These are phyloP conservation scores for Himalopsyche tibetana DNA, from an alignment of 2,888 invertebrate species.

Conservation along the genomic window DNA sequence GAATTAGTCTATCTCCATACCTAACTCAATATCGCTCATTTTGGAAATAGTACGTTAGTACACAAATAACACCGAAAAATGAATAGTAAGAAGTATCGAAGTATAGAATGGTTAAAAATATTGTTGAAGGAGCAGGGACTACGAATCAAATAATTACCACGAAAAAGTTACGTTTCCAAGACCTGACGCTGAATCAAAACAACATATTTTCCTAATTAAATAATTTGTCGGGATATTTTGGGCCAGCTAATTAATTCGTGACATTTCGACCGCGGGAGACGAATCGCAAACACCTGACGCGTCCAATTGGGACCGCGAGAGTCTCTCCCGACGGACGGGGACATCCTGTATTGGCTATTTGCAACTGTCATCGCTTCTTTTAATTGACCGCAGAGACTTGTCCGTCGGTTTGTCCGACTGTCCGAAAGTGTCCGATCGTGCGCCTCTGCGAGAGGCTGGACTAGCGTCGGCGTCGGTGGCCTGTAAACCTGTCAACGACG, in stretches of 20 bases:
- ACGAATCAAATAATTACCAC: no score
- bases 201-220: not conserved
- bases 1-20: no score
- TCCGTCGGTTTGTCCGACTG: constrained; percentile 39
- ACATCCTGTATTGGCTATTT: constrained; percentile 53
- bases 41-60: no score
- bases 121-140: no score
- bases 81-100: no score
- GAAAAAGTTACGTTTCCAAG: not conserved
- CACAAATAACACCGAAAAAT: no score
- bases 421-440: constrained; percentile 34
- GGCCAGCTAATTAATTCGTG: not conserved
- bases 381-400: constrained; percentile 57
- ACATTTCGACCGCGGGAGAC: constrained; percentile 30
- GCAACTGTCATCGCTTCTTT: constrained; percentile 63
- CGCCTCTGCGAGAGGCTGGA: constrained; percentile 17
- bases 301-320: constrained; percentile 29
- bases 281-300: constrained; percentile 23
- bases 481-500: constrained; percentile 26
- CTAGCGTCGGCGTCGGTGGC: constrained; percentile 26
- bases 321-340: constrained; percentile 40
- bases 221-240: not conserved
- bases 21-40: no score
- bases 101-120: no score
- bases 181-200: not conserved